Evolutionary conservation across 64 coral and sea anemone species (phyloP).

Genomic region (Astreopora myriophthalma): DNA sequence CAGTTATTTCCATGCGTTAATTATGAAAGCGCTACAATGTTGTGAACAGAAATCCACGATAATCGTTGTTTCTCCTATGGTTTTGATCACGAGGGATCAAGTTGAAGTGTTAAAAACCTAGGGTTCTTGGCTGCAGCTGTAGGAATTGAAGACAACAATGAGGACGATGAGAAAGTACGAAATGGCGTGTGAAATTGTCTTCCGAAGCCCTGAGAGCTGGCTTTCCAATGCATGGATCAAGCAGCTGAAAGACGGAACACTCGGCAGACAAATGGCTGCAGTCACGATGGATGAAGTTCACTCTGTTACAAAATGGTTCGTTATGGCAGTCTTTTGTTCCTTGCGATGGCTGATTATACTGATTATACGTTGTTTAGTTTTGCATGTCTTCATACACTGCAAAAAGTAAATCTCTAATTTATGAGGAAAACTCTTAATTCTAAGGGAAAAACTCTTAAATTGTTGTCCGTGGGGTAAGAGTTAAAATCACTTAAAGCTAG

Average conservation of each 20-base stretch:
- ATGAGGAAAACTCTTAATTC: no score
- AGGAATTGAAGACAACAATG: background rate
- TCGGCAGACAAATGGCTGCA: background rate
- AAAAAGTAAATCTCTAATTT: no score
- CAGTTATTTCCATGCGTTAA: background rate
- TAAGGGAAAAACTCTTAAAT: no score
- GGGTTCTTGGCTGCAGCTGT: background rate
- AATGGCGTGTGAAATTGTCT: background rate
- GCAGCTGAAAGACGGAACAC: background rate
- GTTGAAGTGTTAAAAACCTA: background rate
- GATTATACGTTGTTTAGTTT: background rate
- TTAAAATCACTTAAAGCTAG: no score
- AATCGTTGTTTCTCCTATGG: background rate
- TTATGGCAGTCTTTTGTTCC: background rate
- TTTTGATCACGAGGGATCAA: background rate
- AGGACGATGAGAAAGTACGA: background rate
- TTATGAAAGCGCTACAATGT: background rate
- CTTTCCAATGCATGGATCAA: background rate
- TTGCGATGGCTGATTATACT: background rate
- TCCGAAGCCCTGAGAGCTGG: background rate
- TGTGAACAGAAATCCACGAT: background rate
- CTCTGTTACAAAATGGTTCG: background rate
- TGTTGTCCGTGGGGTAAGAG: no score
- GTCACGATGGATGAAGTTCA: background rate
- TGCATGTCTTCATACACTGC: background rate